Conservation (phyloP, 2,888 invertebrate species). For the Drosophila neonasuta region DNA sequence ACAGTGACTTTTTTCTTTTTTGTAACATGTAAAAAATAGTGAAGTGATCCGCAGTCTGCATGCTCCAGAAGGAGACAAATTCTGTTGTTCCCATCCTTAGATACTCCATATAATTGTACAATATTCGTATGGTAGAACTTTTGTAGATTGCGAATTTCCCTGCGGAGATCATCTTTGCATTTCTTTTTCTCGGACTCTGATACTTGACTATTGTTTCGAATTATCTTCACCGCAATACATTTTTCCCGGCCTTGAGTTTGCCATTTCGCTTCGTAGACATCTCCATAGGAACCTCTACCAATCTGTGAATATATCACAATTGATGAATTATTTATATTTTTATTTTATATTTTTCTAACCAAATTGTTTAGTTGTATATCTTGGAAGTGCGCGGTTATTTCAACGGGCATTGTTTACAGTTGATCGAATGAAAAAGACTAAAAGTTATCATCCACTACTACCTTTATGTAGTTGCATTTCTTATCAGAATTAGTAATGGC, state of each 20-base stretch:
- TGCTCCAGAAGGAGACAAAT: conserved; percentile 18
- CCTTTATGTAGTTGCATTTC: neutral
- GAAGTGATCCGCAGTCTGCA: conserved; percentile 28
- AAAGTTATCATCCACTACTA: neutral
- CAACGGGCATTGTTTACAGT: neutral
- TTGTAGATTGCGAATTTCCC: conserved; percentile 2
- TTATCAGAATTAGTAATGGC: neutral
- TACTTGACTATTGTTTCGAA: conserved; percentile 2
- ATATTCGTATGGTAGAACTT: conserved; percentile 12
- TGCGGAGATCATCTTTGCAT: neutral
- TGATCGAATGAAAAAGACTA: neutral
- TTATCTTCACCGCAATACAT: neutral
- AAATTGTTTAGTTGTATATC: neutral
- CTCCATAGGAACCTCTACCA: neutral
- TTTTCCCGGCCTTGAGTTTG: neutral
- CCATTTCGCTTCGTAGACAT: neutral
- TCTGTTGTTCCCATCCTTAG: neutral
- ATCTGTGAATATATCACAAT: neutral
- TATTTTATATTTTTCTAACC: neutral
- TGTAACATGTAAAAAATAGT: conserved; percentile 5
- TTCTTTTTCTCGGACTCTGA: conserved; percentile 7
- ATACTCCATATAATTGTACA: conserved; percentile 6
- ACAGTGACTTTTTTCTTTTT: neutral
- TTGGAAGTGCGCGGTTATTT: neutral
- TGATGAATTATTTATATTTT: neutral